phyloP scores from a whole-genome alignment of 2,797 vertebrate genomes.

The Euphonia xanthogaster region DNA sequence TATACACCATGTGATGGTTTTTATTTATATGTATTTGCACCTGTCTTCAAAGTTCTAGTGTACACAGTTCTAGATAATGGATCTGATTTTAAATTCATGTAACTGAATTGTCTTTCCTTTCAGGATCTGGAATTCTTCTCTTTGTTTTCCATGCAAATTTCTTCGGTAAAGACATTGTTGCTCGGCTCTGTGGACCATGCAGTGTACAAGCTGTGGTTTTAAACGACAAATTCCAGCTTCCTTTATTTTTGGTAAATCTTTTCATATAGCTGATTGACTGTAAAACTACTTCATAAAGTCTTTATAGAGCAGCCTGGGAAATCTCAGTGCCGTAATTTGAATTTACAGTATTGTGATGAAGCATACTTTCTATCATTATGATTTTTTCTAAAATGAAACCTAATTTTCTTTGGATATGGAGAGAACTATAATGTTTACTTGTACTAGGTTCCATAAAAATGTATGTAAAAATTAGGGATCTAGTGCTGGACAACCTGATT shows the following conservation, averaged over 20 bases:
- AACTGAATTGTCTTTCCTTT: neutral
- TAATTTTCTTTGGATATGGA: neutral
- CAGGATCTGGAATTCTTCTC: constrained; percentile 92
- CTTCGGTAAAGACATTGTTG: constrained; percentile 84
- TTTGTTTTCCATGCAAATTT: constrained; percentile 95
- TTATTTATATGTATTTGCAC: neutral
- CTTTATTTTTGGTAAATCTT: constrained; percentile 90
- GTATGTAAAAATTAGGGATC: neutral
- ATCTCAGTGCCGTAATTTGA: neutral
- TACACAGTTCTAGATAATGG: neutral
- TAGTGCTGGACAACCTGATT: neutral
- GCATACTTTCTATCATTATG: neutral
- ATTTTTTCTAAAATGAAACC: neutral
- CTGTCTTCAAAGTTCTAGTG: neutral
- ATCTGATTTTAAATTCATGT: neutral
- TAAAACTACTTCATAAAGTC: neutral
- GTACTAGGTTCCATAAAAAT: neutral
- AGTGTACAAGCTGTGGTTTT: constrained; percentile 95
- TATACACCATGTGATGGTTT: neutral
- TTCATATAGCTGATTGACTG: neutral
- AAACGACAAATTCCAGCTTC: constrained; percentile 98
- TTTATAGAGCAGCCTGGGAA: neutral
- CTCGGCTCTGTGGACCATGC: constrained; percentile 92
- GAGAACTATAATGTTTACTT: neutral
- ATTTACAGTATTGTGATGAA: neutral